These are phyloP conservation scores for Anhinga anhinga DNA, from an alignment of 2,113 vertebrate species.

Conservation along the genomic window DNA sequence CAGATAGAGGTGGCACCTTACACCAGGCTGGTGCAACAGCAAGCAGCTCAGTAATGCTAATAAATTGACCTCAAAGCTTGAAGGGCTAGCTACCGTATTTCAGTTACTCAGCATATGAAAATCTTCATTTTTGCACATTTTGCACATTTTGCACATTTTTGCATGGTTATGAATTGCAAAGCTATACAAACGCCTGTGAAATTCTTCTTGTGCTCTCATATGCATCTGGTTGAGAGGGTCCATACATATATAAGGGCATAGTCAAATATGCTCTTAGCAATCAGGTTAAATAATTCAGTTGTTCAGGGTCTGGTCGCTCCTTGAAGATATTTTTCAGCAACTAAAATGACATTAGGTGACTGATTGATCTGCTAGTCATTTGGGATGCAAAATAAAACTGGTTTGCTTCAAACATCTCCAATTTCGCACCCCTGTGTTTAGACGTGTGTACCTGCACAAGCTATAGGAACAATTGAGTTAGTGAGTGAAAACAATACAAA, in stretches of 20 bases:
- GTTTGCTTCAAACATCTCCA: not conserved
- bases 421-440: not conserved
- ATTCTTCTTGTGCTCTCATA: not conserved
- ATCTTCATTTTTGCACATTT: not conserved
- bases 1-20: not conserved
- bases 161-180: not conserved
- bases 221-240: not conserved
- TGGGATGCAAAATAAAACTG: not conserved
- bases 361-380: not conserved
- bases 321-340: not conserved
- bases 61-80: not conserved
- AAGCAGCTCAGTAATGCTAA: not conserved
- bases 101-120: not conserved
- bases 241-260: fast-evolving
- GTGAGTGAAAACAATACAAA: not conserved
- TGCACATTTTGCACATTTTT: no score
- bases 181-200: not conserved
- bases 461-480: not conserved
- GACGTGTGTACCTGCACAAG: not conserved
- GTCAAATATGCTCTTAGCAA: not conserved
- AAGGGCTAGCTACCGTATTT: not conserved
- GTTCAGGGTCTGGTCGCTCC: not conserved
- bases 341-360: not conserved
- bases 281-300: not conserved
- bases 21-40: not conserved